phyloP scores from a whole-genome alignment of 2,888 invertebrate genomes.

The Torymus auratus region DNA sequence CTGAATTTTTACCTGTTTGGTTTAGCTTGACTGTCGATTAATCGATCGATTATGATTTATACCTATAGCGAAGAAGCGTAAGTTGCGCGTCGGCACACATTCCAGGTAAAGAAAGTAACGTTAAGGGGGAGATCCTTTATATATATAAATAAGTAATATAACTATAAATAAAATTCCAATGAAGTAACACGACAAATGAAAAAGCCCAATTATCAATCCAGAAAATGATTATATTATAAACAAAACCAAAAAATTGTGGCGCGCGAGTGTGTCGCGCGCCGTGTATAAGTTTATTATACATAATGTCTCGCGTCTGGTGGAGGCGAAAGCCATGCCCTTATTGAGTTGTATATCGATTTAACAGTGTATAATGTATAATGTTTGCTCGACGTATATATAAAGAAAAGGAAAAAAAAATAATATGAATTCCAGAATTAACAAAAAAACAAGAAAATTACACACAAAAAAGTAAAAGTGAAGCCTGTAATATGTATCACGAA shows the following conservation, averaged over 20 bases:
- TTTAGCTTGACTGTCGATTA: neutral
- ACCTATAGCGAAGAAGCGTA: neutral
- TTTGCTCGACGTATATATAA: slow-evolving; percentile 49
- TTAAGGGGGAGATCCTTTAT: slow-evolving; percentile 44
- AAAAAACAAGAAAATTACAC: slow-evolving; percentile 12
- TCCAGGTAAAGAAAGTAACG: slow-evolving; percentile 52
- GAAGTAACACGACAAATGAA: slow-evolving; percentile 15
- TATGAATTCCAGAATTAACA: slow-evolving; percentile 18
- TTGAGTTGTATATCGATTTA: slow-evolving; percentile 48
- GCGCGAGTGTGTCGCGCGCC: too few species aligned
- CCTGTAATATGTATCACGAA: slow-evolving; percentile 52
- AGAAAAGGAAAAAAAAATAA: slow-evolving; percentile 13
- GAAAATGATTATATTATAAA: slow-evolving; percentile 30
- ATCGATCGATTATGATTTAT: slow-evolving; percentile 12
- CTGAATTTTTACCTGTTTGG: neutral
- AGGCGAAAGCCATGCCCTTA: slow-evolving; percentile 25
- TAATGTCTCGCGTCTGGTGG: slow-evolving; percentile 18
- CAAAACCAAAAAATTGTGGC: slow-evolving; percentile 3
- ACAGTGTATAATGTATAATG: slow-evolving; percentile 51
- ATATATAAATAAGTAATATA: slow-evolving; percentile 34
- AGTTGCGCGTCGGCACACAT: slow-evolving; percentile 52
- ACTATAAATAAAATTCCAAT: slow-evolving; percentile 39
- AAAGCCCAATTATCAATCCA: slow-evolving; percentile 11
- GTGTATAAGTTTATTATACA: slow-evolving; percentile 17
- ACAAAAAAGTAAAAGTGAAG: slow-evolving; percentile 47